Percentiles rank a stretch among this genome's conserved stretches.
phyloP scores from a whole-genome alignment of 2,888 invertebrate species.

The Pristionchus fissidentatus region DNA sequence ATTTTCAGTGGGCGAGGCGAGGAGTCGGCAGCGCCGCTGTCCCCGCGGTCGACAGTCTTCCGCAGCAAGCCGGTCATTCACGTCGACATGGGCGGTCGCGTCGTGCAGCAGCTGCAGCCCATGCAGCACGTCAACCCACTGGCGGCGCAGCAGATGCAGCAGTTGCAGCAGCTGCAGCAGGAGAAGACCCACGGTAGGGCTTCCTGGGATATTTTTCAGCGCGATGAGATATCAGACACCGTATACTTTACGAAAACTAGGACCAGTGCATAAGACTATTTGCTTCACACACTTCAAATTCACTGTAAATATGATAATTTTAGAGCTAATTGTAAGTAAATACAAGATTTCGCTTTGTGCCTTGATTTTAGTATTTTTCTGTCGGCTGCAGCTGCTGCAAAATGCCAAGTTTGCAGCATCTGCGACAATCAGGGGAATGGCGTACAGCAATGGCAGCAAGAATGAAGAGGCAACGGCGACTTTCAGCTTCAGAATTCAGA shows the following conservation, averaged over 20 bases:
- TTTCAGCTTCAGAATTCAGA: conserved; percentile 42
- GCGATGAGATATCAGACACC: too few species aligned
- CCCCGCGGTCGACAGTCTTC: conserved; percentile 72
- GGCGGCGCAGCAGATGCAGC: conserved; percentile 5
- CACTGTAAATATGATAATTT: too few species aligned
- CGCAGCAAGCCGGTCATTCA: conserved; percentile 73
- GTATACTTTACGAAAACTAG: too few species aligned
- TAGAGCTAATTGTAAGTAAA: too few species aligned
- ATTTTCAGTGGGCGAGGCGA: background rate
- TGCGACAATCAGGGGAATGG: background rate
- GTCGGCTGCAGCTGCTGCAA: background rate
- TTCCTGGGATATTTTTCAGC: background rate
- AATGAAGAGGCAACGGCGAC: conserved; percentile 28
- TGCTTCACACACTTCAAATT: too few species aligned
- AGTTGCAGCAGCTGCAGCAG: conserved; percentile 24
- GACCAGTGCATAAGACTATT: too few species aligned
- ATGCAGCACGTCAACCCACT: conserved; percentile 39
- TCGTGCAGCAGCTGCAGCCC: conserved; percentile 47
- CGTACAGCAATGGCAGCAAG: conserved; percentile 13
- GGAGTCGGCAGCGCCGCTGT: conserved; percentile 57
- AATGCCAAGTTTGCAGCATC: background rate
- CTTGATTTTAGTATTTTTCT: background rate
- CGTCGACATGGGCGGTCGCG: conserved; percentile 61
- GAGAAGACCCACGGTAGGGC: background rate
- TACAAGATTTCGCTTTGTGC: too few species aligned